Conservation (phyloP, 2,888 invertebrate species). For the Kuschelorhynchus macadamiae region DNA sequence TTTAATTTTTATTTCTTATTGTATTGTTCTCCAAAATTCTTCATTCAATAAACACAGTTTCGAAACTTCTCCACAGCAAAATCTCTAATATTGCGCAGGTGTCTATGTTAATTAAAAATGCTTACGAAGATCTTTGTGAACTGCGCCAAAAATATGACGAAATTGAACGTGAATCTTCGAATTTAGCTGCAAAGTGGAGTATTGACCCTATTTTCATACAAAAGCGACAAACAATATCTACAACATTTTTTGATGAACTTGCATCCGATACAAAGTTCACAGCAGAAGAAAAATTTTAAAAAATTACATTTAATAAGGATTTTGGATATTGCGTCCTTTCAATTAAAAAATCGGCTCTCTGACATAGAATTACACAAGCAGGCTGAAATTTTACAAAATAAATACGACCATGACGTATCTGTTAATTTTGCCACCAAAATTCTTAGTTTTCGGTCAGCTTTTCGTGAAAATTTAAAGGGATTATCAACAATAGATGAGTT, state of each 20-base stretch:
- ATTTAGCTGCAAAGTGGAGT: neutral
- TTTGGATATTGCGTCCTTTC: neutral
- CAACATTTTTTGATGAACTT: neutral
- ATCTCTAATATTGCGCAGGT: neutral
- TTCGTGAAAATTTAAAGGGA: too few relatives aligned
- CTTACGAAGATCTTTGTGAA: constrained; percentile 1
- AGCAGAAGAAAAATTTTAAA: neutral
- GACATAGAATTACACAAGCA: neutral
- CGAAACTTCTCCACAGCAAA: neutral
- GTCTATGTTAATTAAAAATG: constrained; percentile 5
- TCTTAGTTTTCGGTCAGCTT: neutral
- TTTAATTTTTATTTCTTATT: constrained; percentile 4
- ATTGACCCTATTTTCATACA: neutral
- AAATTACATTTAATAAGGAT: neutral
- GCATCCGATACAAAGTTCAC: neutral
- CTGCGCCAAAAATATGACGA: constrained; percentile 1
- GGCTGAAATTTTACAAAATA: constrained; percentile 1
- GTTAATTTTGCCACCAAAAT: neutral
- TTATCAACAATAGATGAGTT: too few relatives aligned
- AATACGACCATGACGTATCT: neutral
- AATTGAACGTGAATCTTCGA: neutral
- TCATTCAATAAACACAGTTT: constrained; percentile 1
- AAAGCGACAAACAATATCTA: neutral
- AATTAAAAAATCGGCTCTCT: neutral
- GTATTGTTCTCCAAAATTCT: constrained; percentile 9